These are phyloP conservation scores for Cyclura pinguis DNA, from an alignment of 2,797 vertebrate species.

Conservation along the genomic window DNA sequence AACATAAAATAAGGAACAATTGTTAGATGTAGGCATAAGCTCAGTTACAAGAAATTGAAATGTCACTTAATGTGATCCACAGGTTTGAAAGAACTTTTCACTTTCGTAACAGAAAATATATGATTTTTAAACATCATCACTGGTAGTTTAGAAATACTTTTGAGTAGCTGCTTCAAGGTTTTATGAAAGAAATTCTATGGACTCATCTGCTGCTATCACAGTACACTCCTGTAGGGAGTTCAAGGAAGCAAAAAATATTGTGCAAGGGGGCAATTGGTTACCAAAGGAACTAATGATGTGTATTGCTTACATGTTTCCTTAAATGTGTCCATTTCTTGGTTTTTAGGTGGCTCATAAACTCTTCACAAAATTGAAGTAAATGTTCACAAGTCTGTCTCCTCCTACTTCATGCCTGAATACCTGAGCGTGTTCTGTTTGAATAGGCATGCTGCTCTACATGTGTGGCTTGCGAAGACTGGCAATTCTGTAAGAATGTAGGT, in stretches of 20 bases:
- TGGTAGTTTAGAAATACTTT: background rate
- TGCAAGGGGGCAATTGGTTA: background rate
- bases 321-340: constrained; percentile 20
- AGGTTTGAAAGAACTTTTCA: background rate
- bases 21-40: background rate
- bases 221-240: background rate
- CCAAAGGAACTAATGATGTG: background rate
- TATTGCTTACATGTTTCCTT: background rate
- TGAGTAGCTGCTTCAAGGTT: background rate
- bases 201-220: background rate
- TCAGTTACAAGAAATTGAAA: constrained; percentile 5
- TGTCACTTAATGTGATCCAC: background rate
- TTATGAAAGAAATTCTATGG: background rate
- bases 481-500: rapidly evolving
- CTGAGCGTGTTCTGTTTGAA: background rate
- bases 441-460: constrained; percentile 21
- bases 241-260: background rate
- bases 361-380: constrained; percentile 82
- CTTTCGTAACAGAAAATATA: background rate
- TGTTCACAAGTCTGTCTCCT: background rate
- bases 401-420: constrained; percentile 25
- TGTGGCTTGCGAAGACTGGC: background rate
- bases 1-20: background rate
- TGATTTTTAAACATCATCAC: background rate
- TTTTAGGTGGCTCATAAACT: constrained; percentile 82